These are phyloP conservation scores for Azemiops feae DNA, from an alignment of 2,113 vertebrate species.

Conservation along the genomic window DNA sequence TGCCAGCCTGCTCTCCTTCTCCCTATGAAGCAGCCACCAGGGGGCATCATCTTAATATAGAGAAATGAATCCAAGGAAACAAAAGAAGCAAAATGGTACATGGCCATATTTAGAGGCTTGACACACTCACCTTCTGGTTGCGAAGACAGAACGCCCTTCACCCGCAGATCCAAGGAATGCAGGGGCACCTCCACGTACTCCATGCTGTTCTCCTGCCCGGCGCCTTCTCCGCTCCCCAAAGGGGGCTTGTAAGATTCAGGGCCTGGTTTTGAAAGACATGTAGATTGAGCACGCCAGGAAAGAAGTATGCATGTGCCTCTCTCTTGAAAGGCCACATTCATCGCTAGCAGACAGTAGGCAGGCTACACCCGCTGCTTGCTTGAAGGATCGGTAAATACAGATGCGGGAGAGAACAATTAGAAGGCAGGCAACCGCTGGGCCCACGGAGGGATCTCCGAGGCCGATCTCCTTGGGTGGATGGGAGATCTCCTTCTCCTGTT, in stretches of 20 bases:
- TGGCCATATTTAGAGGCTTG: background rate
- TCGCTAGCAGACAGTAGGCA: background rate
- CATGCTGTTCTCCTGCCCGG: conserved; percentile 61
- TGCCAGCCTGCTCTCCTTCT: background rate
- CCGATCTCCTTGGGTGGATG: background rate
- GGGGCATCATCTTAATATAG: conserved; percentile 47
- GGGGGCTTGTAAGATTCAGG: conserved; percentile 64
- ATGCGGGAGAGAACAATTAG: background rate
- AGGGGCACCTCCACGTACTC: conserved; percentile 92
- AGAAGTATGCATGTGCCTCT: rapidly evolving
- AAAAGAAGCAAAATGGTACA: conserved; percentile 43
- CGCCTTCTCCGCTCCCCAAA: conserved; percentile 66
- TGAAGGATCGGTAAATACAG: background rate
- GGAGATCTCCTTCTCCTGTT: background rate
- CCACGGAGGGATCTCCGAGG: background rate
- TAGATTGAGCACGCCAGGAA: background rate
- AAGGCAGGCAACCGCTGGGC: conserved; percentile 20
- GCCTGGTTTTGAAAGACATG: conserved; percentile 56
- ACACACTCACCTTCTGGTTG: conserved; percentile 75
- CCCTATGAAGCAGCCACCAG: conserved; percentile 53
- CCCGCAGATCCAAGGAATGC: conserved; percentile 87
- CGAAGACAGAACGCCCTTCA: conserved; percentile 82
- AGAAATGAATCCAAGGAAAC: conserved; percentile 9
- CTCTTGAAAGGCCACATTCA: background rate
- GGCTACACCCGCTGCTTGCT: conserved; percentile 5